A percentile compares a stretch with the other conserved stretches of the same genome.
Evolutionary conservation across 2,888 invertebrate species (phyloP).

Genomic region (Papilio gigon): DNA sequence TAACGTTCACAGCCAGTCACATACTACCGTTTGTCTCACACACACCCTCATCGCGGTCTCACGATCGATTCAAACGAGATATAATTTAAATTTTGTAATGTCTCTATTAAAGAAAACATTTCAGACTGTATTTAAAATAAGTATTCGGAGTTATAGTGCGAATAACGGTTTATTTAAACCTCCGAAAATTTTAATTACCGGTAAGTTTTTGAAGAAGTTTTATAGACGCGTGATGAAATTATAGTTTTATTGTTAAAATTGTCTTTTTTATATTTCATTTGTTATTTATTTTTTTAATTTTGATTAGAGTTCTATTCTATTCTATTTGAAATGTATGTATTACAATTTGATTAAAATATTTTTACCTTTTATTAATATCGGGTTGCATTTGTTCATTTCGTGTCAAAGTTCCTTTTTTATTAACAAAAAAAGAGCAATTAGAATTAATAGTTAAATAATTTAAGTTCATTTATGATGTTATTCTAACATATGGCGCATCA

Average conservation of each 20-base stretch:
- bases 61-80: slow-evolving; percentile 40
- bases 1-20: slow-evolving; percentile 48
- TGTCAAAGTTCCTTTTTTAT: background rate
- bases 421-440: background rate
- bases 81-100: slow-evolving; percentile 46
- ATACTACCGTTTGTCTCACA: slow-evolving; percentile 64
- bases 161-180: slow-evolving; percentile 57
- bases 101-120: slow-evolving; percentile 64
- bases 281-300: background rate
- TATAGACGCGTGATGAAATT: background rate
- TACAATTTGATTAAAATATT: too few relatives aligned
- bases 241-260: background rate
- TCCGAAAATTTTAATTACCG: slow-evolving; percentile 83
- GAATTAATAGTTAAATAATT: background rate
- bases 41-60: slow-evolving; percentile 61
- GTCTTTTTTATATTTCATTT: background rate
- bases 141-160: slow-evolving; percentile 62
- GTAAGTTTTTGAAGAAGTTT: slow-evolving; percentile 59
- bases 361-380: too few relatives aligned
- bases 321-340: too few relatives aligned
- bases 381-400: too few relatives aligned
- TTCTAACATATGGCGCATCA: slow-evolving; percentile 10
- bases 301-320: too few relatives aligned
- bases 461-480: background rate
- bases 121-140: slow-evolving; percentile 53